Evolutionary conservation across 2,113 vertebrate genomes (phyloP).

Genomic region (Odontesthes bonariensis): DNA sequence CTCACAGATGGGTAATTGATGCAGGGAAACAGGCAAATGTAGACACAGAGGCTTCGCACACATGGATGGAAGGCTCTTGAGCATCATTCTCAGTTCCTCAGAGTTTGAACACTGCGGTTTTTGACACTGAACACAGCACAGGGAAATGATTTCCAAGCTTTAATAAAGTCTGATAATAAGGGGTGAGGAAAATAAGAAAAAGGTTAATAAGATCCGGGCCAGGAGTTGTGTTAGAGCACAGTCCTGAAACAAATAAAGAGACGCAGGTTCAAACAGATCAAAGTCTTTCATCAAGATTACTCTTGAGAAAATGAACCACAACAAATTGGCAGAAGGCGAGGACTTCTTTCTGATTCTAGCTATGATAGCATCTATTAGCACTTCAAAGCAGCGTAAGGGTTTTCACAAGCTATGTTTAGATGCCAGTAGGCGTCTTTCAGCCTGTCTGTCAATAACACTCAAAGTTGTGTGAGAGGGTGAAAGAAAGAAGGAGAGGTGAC

Average conservation of each 20-base stretch:
- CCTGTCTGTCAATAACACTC: conserved; percentile 69
- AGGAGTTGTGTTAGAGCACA: conserved; percentile 43
- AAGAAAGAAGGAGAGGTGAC: neutral
- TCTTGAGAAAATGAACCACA: conserved; percentile 68
- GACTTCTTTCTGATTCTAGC: conserved; percentile 63
- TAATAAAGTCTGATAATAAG: conserved; percentile 71
- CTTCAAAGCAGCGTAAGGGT: conserved; percentile 70
- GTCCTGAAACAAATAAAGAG: conserved; percentile 31
- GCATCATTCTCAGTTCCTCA: conserved; percentile 57
- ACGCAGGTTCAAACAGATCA: conserved; percentile 66
- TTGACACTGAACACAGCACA: conserved; percentile 67
- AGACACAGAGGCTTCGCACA: conserved; percentile 41
- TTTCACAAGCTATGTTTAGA: conserved; percentile 74
- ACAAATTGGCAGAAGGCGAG: conserved; percentile 69
- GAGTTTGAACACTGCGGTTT: conserved; percentile 61
- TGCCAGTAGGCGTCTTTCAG: conserved; percentile 63
- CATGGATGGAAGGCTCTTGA: conserved; percentile 14
- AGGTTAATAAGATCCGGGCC: conserved; percentile 70
- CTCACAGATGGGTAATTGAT: conserved; percentile 72
- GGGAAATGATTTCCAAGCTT: conserved; percentile 59
- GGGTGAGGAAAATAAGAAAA: conserved; percentile 68
- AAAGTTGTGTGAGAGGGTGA: conserved; percentile 35
- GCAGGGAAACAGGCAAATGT: conserved; percentile 38
- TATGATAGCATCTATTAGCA: conserved; percentile 75
- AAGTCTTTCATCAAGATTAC: conserved; percentile 68